Conservation (phyloP, 2,888 invertebrate genomes). For the Dexiosoma caninum region DNA sequence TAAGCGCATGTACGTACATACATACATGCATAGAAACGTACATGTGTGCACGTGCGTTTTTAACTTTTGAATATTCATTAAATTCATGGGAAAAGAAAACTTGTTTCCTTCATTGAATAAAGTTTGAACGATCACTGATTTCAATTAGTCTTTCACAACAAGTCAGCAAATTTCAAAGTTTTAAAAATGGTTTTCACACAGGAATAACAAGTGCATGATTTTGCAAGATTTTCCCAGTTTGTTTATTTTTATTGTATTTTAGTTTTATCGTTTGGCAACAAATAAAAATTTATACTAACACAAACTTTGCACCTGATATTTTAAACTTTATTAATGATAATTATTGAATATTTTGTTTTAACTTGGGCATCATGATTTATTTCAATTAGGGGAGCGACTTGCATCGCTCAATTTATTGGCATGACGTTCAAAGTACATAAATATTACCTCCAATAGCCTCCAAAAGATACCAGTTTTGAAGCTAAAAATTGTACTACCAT, state of each 20-base stretch:
- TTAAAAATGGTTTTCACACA: not conserved
- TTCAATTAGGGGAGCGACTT: too few relatives aligned
- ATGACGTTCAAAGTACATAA: too few relatives aligned
- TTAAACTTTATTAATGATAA: too few relatives aligned
- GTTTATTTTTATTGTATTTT: not conserved
- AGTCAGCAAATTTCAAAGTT: not conserved
- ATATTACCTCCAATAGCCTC: too few relatives aligned
- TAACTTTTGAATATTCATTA: slow-evolving; percentile 40
- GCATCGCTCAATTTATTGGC: too few relatives aligned
- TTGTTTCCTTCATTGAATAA: not conserved
- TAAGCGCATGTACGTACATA: not conserved
- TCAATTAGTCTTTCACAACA: not conserved
- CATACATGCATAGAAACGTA: not conserved
- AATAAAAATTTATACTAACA: too few relatives aligned
- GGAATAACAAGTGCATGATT: not conserved
- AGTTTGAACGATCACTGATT: not conserved
- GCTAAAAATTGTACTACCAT: too few relatives aligned
- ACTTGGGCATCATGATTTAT: too few relatives aligned
- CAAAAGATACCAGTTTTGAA: too few relatives aligned
- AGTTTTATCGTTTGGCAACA: too few relatives aligned
- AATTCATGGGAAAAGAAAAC: not conserved
- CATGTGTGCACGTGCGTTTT: not conserved
- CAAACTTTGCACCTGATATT: too few relatives aligned
- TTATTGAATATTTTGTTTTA: too few relatives aligned
- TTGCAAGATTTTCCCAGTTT: not conserved